Base-by-base conservation (phyloP, 2,797 vertebrate species). In the Chrysocyon brachyurus region DNA sequence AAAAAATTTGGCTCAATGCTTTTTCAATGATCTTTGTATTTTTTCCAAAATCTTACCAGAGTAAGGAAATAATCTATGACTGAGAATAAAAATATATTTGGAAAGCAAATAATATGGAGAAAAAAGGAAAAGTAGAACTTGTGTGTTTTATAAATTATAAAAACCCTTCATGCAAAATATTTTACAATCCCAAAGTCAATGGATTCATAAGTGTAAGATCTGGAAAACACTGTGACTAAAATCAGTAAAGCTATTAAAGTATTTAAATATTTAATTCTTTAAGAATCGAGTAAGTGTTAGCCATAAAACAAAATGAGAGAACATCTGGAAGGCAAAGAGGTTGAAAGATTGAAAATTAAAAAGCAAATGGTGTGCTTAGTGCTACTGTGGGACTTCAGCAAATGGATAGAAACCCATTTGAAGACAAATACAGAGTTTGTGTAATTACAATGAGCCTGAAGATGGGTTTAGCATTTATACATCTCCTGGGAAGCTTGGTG, bases 191-290 rank as follows among this genome's bases (percentile, higher is more conserved):
- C 70, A 14, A 89, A 89, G 70, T 59, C 52, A 66, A 52, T 92
- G 21, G 54, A 78, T 66, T 92, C 12, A 33, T 28, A 73, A 31
- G 22, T 61, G 57, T 70, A 73, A 70, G 52, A 95, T 77, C 3
- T 70, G 49, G 87, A 92, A 96, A 84, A 52, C 12, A 91, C 17
- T 90, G 11, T 70, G 59, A 87, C 5, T 84, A 52, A 97, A 97
- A 83, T 87, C 68, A 81, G 31, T 79, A 94, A 94, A 93, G 79
- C 56, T 87, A 79, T 40, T 90, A 95, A 91, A 87, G 81, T 68
- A 84, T 84, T 93, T 89, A 91, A 96, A 88, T 86, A 68, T 88
- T 97, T 97, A 94, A 97, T 91, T 96, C 52, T 90, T 96, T 89
- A 94, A 86, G 64, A 49, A 94, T 56, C 46, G 68, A 90, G 49